Evolutionary conservation across 2,888 invertebrate genomes (phyloP), one percentile per base, ranked within the genome.

Genomic region (Scrobipalpa costella): DNA sequence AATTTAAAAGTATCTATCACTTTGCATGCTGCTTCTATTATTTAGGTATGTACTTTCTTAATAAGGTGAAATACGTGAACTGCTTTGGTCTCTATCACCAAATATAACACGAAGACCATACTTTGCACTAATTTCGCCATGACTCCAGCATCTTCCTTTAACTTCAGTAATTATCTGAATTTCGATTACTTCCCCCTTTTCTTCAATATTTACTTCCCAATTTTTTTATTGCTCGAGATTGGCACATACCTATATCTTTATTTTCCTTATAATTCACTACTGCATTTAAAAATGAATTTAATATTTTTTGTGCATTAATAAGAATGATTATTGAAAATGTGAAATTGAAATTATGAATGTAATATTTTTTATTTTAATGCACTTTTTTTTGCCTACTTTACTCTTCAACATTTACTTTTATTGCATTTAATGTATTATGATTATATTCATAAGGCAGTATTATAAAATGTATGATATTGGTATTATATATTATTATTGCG

Each of bases 21-120:
- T 89, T 76, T 86, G 91, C 91, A 91, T 91, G 91, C 79, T 73
- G 91, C 91, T 91, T 90, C 84, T 85, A 81, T 84, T 83, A 83
- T 84, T 83, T 84, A 84, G 77, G 76, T 80, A 80, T 76, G 84
- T 78, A 83, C 77, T 84, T 76, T 77, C 75, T 69, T 71, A 73
- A 74, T 72, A 74, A 70, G 69, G 70, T 73, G 77, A 83, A 86
- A 79, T 75, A 79, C 69, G 76, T 85, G 79, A 79, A 80, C 68
- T 57, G 13, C 49, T 67, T 67, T 67, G 58, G 64, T 38, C 17
- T 57, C 63, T 55, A 55, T 36, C 58, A 67, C 66, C 21, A 64
- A 63, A 67, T 62, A 68, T 62, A 67, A 63, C 40, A 49, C 64
- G 57, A 63, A 58, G 63, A 64, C 64, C 63, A 70, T 75, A 76